Percentiles rank a stretch among this genome's conserved stretches.
These are phyloP conservation scores for Drosophila recens DNA, from an alignment of 2,888 invertebrate genomes.

Conservation along the genomic window DNA sequence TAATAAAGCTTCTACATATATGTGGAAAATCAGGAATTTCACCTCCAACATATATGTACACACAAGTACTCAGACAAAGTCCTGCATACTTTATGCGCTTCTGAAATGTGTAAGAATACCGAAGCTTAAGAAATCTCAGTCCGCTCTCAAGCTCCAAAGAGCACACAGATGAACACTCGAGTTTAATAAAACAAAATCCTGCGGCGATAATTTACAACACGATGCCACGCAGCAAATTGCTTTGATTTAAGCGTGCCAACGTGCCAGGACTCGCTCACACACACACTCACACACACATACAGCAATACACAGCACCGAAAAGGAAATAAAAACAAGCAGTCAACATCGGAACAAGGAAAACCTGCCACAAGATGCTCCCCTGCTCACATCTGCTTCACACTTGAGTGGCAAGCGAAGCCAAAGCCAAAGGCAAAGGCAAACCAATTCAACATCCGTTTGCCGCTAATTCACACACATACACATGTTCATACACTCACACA, in stretches of 20 bases:
- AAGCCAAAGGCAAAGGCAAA: slow-evolving; percentile 58
- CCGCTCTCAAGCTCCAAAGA: slow-evolving; percentile 20
- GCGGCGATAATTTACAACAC: slow-evolving; percentile 80
- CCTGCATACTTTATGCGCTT: slow-evolving; percentile 1
- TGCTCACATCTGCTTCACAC: slow-evolving; percentile 53
- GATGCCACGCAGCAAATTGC: slow-evolving; percentile 79
- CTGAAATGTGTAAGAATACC: slow-evolving; percentile 11
- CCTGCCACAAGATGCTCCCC: slow-evolving; percentile 71
- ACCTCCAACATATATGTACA: not conserved
- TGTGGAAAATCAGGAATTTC: slow-evolving; percentile 2
- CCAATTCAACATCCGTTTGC: slow-evolving; percentile 80
- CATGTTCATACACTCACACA: slow-evolving; percentile 6
- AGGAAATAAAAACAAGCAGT: slow-evolving; percentile 77
- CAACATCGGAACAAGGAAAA: slow-evolving; percentile 60
- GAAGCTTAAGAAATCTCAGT: slow-evolving; percentile 36
- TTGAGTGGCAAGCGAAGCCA: slow-evolving; percentile 70
- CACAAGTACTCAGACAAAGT: not conserved
- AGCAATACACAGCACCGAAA: slow-evolving; percentile 31
- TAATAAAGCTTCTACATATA: not conserved
- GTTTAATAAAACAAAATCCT: slow-evolving; percentile 81
- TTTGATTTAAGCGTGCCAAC: slow-evolving; percentile 80
- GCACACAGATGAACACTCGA: slow-evolving; percentile 52
- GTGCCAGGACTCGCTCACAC: slow-evolving; percentile 59
- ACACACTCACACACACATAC: slow-evolving; percentile 20
- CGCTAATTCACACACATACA: slow-evolving; percentile 74